Conservation (phyloP, 1,140 invertebrate genomes). For the Stegodyphus dumicola region DNA sequence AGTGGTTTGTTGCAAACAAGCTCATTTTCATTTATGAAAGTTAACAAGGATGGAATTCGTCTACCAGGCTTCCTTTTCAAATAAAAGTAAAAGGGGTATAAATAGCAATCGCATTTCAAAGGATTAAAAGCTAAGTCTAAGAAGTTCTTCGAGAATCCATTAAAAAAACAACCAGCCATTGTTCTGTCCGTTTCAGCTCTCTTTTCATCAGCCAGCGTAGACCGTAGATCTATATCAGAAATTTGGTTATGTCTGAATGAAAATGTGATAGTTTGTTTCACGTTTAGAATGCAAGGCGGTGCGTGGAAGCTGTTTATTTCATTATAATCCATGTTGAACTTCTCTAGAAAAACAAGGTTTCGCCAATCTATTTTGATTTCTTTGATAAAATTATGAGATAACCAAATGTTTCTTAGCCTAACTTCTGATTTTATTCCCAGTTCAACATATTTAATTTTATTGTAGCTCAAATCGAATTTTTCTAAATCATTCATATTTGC, state of each 20-base stretch:
- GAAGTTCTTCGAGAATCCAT: constrained; percentile 38
- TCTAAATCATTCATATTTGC: not conserved
- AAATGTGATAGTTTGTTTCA: constrained; percentile 51
- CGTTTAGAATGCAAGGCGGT: constrained; percentile 39
- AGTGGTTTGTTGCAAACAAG: not conserved
- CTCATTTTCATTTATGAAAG: not conserved
- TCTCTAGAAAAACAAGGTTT: constrained; percentile 14
- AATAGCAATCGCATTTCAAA: constrained; percentile 20
- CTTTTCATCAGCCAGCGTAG: constrained; percentile 8
- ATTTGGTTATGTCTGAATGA: constrained; percentile 38
- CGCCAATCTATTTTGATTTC: constrained; percentile 21
- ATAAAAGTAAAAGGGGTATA: constrained; percentile 17
- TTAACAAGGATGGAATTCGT: not conserved
- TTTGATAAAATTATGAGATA: constrained; percentile 19
- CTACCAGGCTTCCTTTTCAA: not conserved
- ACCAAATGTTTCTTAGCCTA: not conserved
- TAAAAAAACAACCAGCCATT: constrained; percentile 26
- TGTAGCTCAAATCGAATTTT: constrained; percentile 12
- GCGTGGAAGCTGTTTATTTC: not conserved
- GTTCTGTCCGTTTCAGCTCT: not conserved
- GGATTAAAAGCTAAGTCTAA: constrained; percentile 42
- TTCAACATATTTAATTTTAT: constrained; percentile 4
- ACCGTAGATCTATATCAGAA: not conserved
- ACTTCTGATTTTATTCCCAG: not conserved
- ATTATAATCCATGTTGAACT: constrained; percentile 14